Evolutionary conservation across 2,113 vertebrate genomes (phyloP).

Genomic region (Eublepharis macularius): DNA sequence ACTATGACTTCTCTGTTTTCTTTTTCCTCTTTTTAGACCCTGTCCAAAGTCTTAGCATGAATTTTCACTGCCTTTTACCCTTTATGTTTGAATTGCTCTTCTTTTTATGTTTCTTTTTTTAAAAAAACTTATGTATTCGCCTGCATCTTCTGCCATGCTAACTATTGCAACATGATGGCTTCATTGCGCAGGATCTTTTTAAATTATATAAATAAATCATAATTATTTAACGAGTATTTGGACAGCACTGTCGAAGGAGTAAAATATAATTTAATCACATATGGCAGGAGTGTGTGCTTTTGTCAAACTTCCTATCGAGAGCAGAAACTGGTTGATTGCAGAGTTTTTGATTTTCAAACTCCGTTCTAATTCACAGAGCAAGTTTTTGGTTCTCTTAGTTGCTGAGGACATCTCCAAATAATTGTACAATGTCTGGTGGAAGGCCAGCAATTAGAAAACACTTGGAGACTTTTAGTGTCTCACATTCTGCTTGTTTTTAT

Average conservation of each 20-base stretch:
- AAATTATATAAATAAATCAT: background rate
- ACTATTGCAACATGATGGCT: too few species aligned
- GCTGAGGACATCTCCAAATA: background rate
- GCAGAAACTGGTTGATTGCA: background rate
- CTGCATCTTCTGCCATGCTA: too few species aligned
- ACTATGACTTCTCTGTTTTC: too few species aligned
- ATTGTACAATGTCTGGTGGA: background rate
- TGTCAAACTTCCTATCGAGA: background rate
- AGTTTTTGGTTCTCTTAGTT: background rate
- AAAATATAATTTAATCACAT: background rate
- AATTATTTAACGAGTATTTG: background rate
- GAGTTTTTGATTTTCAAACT: background rate
- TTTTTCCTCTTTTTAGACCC: too few species aligned
- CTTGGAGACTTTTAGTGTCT: background rate
- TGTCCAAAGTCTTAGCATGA: too few species aligned
- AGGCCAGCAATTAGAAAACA: background rate
- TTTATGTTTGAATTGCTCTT: too few species aligned
- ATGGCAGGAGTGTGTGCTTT: too few species aligned
- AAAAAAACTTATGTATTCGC: too few species aligned
- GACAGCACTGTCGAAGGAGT: background rate
- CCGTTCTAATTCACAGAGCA: background rate
- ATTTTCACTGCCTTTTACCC: too few species aligned
- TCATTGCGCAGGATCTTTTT: background rate
- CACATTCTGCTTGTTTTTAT: background rate
- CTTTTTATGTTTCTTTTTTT: too few species aligned